Percentiles rank a stretch among this genome's conserved stretches.
These are phyloP conservation scores for Pitangus sulphuratus DNA, from an alignment of 2,797 vertebrate genomes.

Conservation along the genomic window DNA sequence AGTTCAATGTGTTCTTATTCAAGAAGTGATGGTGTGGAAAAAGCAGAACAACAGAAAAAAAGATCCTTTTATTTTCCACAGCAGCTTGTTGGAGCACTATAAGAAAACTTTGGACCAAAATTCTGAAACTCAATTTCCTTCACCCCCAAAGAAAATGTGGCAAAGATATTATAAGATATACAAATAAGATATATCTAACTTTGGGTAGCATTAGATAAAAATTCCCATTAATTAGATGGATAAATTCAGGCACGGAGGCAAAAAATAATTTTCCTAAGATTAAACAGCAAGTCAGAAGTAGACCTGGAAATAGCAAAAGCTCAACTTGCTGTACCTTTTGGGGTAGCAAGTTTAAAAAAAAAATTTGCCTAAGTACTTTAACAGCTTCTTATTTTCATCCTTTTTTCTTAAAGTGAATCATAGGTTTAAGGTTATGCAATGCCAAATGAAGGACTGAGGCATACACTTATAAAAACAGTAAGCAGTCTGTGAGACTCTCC, in stretches of 20 bases:
- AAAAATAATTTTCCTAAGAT: conserved; percentile 1
- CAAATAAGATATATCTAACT: not conserved
- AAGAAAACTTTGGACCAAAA: not conserved
- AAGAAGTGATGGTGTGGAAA: not conserved
- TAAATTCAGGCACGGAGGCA: not conserved
- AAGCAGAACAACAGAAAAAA: not conserved
- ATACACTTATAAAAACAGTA: not conserved
- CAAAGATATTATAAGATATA: not conserved
- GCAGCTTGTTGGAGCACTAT: not conserved
- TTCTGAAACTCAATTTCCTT: not conserved
- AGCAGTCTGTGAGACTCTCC: not conserved
- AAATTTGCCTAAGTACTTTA: not conserved
- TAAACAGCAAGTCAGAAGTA: not conserved
- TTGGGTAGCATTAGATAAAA: not conserved
- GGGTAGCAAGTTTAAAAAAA: not conserved
- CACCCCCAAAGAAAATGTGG: not conserved
- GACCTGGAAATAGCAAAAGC: not conserved
- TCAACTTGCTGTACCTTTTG: not conserved
- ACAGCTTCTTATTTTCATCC: not conserved
- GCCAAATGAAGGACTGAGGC: not conserved
- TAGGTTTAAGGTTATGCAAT: not conserved
- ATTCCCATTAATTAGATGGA: not conserved
- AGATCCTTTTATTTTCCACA: not conserved
- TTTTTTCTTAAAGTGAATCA: not conserved
- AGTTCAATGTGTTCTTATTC: not conserved